These are phyloP conservation scores for Pollenia labialis DNA, from an alignment of 2,888 invertebrate genomes.

Conservation along the genomic window DNA sequence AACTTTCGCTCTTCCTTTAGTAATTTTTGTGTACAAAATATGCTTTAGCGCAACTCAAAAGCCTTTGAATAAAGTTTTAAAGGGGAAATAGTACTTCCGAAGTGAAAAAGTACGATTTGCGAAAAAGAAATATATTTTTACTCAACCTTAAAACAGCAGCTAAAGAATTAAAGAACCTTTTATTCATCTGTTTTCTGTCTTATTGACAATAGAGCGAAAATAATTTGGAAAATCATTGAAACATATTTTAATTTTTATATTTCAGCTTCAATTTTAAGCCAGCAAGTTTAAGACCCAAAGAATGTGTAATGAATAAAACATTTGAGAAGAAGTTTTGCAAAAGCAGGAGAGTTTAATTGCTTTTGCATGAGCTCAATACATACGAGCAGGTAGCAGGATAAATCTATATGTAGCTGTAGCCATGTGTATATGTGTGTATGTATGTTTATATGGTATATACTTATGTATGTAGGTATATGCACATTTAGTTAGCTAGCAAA, in stretches of 20 bases:
- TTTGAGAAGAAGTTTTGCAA: too few species aligned
- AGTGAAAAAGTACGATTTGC: too few species aligned
- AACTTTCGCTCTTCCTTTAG: too few species aligned
- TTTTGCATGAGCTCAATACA: neutral
- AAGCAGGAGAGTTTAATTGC: neutral
- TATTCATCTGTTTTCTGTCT: neutral
- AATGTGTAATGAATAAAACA: neutral
- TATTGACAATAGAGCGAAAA: constrained; percentile 25
- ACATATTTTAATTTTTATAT: constrained; percentile 20
- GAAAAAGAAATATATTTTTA: too few species aligned
- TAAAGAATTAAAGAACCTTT: neutral
- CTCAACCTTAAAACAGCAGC: neutral
- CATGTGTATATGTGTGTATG: neutral
- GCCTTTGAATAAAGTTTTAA: too few species aligned
- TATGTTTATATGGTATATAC: neutral
- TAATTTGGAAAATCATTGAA: neutral
- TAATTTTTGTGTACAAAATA: too few species aligned
- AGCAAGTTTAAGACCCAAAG: neutral
- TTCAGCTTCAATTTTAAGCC: constrained; percentile 2
- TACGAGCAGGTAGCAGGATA: too few species aligned
- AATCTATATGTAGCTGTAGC: too few species aligned
- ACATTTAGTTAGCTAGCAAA: too few species aligned
- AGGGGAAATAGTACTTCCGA: too few species aligned
- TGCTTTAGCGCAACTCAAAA: too few species aligned
- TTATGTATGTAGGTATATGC: neutral